These are phyloP conservation scores for Oscheius myriophilus DNA, from an alignment of 2,888 invertebrate genomes.

Conservation along the genomic window DNA sequence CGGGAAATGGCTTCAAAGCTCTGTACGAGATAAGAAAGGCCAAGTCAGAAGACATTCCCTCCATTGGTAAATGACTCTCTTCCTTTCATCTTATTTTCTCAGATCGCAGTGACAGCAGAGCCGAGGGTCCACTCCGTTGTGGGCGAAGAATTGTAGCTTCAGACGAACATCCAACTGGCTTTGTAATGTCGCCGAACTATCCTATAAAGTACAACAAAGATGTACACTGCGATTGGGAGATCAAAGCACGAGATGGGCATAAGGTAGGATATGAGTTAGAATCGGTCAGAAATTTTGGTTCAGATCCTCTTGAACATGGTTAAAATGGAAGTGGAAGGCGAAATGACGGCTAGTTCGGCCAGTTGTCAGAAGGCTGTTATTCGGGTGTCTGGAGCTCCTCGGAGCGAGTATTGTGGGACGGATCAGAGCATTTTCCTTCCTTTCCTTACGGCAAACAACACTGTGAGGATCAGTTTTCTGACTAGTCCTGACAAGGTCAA, in stretches of 20 bases:
- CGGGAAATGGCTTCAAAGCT: conserved; percentile 94
- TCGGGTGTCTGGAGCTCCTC: conserved; percentile 37
- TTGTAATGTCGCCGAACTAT: conserved; percentile 84
- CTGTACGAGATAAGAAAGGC: conserved; percentile 85
- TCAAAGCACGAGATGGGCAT: conserved; percentile 72
- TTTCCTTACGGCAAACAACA: conserved; percentile 38
- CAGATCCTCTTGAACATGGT: conserved; percentile 87
- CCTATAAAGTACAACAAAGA: conserved; percentile 86
- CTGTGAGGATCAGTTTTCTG: conserved; percentile 62
- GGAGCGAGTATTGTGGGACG: conserved; percentile 53
- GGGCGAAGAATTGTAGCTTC: conserved; percentile 43
- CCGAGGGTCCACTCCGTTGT: conserved; percentile 38
- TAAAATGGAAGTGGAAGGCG: conserved; percentile 89
- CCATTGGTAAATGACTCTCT: conserved; percentile 10
- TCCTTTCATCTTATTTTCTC: background rate
- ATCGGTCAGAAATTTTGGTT: background rate
- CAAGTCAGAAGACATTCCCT: conserved; percentile 61
- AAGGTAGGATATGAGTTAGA: conserved; percentile 33
- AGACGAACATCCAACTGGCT: conserved; percentile 40
- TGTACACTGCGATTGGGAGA: conserved; percentile 94
- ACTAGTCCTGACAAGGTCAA: conserved; percentile 69
- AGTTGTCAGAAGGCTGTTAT: conserved; percentile 60
- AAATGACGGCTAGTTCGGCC: conserved; percentile 56
- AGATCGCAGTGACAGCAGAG: conserved; percentile 21
- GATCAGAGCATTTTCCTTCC: conserved; percentile 37